A percentile compares a stretch with the other conserved stretches of the same genome.
These are phyloP conservation scores for Gobio occitaniae DNA, from an alignment of 2,797 vertebrate genomes.

Conservation along the genomic window DNA sequence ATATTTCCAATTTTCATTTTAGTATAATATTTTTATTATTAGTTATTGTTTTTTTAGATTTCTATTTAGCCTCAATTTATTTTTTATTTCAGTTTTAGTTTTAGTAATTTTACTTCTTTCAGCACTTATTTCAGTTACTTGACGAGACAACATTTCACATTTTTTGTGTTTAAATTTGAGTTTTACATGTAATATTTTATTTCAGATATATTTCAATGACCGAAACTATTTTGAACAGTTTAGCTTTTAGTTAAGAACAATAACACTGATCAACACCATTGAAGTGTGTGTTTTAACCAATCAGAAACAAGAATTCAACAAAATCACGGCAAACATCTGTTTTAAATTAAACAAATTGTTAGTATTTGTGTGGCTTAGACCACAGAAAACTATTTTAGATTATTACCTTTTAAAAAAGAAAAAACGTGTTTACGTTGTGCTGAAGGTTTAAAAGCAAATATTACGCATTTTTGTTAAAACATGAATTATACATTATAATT, in stretches of 20 bases:
- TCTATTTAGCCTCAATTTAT: neutral
- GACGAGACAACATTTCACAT: neutral
- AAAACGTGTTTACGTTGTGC: neutral
- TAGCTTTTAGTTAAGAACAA: neutral
- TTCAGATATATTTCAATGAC: neutral
- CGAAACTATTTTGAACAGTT: neutral
- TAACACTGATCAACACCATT: neutral
- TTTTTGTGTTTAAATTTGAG: neutral
- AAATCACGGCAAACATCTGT: neutral
- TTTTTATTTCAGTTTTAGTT: neutral
- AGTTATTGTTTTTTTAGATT: neutral
- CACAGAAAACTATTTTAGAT: neutral
- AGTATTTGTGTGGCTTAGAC: neutral
- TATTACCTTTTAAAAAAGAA: neutral
- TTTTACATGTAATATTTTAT: neutral
- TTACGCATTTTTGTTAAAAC: neutral
- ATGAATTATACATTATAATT: neutral
- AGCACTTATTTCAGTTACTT: neutral
- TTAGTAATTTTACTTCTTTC: neutral
- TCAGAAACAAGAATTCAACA: neutral
- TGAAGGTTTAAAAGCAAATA: neutral
- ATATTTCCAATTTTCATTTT: neutral
- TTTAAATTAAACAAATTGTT: neutral
- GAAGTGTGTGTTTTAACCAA: neutral
- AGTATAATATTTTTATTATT: neutral